A percentile compares a stretch with the other conserved stretches of the same genome.
Conservation (phyloP, 2,113 vertebrate genomes). For the Istiophorus platypterus region DNA sequence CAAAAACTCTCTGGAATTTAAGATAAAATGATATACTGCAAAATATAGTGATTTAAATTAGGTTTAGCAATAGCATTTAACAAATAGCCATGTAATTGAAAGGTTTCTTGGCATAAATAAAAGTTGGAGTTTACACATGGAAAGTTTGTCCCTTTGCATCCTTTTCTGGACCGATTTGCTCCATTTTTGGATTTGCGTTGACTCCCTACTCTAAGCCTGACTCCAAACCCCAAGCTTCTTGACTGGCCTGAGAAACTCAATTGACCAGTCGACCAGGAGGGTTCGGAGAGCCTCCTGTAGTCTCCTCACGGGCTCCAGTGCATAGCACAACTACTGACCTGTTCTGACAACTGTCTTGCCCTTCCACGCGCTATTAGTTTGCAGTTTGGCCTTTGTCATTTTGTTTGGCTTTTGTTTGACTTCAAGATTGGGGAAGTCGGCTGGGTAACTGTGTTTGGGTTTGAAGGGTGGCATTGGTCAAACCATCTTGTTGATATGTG, state of each 20-base stretch:
- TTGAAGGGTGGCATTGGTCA: not conserved
- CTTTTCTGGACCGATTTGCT: conserved; percentile 8
- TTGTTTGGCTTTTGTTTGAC: conserved; percentile 60
- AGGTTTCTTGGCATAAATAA: conserved; percentile 11
- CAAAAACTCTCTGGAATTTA: not conserved
- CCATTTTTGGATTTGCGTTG: conserved; percentile 51
- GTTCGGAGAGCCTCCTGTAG: conserved; percentile 51
- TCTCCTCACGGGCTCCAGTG: conserved; percentile 34
- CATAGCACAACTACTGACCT: conserved; percentile 63
- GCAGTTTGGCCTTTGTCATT: conserved; percentile 65
- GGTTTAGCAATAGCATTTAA: not conserved
- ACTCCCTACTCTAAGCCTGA: conserved; percentile 34
- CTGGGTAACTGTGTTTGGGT: not conserved
- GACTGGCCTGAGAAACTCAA: conserved; percentile 57
- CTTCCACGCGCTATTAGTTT: conserved; percentile 52
- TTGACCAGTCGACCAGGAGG: conserved; percentile 53
- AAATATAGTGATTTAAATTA: conserved; percentile 1
- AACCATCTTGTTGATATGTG: not conserved
- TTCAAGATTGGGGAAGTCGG: conserved; percentile 28
- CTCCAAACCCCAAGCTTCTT: conserved; percentile 29
- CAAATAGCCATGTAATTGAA: conserved; percentile 42
- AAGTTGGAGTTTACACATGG: conserved; percentile 8
- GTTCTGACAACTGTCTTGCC: conserved; percentile 70
- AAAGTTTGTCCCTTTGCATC: conserved; percentile 29
- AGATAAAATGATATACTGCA: conserved; percentile 11